phyloP scores from a whole-genome alignment of 1,140 invertebrate species.

The Parasteatoda tepidariorum region DNA sequence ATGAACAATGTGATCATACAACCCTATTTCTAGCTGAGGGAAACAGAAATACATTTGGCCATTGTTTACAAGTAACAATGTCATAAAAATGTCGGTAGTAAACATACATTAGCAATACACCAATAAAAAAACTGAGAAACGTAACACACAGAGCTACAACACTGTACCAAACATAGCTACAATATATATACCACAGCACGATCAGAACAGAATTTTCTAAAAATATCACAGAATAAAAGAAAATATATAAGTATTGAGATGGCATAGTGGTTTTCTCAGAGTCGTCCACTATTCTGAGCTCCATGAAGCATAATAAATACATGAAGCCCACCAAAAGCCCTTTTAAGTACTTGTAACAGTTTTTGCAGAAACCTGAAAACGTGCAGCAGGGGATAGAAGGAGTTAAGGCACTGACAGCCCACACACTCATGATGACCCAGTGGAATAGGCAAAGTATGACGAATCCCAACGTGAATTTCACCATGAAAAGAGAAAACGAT shows the following conservation, averaged over 20 bases:
- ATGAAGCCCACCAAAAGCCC: constrained; percentile 39
- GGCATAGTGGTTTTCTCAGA: constrained; percentile 31
- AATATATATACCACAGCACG: constrained; percentile 38
- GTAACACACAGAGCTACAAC: constrained; percentile 12
- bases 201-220: constrained; percentile 42
- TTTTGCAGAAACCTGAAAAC: constrained; percentile 11
- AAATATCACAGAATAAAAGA: constrained; percentile 52
- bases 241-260: constrained; percentile 33
- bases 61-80: constrained; percentile 29
- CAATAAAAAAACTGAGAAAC: constrained; percentile 24
- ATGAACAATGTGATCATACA: too few relatives aligned
- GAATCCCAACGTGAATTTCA: constrained; percentile 40
- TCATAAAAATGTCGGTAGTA: constrained; percentile 49
- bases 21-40: constrained; percentile 21
- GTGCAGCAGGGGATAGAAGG: constrained; percentile 10
- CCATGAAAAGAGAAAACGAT: constrained; percentile 43
- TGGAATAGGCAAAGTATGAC: constrained; percentile 44
- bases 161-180: constrained; percentile 21
- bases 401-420: constrained; percentile 43
- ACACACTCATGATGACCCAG: constrained; percentile 48
- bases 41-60: constrained; percentile 34
- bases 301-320: constrained; percentile 37
- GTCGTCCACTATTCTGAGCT: constrained; percentile 32
- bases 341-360: constrained; percentile 28
- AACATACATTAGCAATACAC: constrained; percentile 26